phyloP scores from a whole-genome alignment of 2,113 vertebrate species.

The Rousettus leschenaultii region DNA sequence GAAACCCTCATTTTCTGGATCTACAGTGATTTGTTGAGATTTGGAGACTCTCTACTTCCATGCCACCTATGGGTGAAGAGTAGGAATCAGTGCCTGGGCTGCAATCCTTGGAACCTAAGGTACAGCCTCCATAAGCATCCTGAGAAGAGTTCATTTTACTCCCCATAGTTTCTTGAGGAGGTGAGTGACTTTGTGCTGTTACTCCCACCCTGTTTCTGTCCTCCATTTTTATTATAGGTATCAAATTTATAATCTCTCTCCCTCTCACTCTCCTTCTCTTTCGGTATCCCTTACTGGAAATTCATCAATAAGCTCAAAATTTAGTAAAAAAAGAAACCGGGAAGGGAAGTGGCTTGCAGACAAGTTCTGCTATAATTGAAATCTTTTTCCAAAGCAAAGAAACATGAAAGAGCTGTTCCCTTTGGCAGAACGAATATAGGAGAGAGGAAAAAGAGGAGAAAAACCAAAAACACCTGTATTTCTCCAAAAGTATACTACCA shows the following conservation, averaged over 20 bases:
- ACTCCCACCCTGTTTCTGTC: not conserved
- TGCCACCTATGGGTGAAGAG: not conserved
- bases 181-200: not conserved
- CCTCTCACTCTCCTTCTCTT: not conserved
- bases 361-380: not conserved
- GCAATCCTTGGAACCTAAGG: not conserved
- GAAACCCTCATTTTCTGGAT: not conserved
- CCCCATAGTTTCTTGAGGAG: not conserved
- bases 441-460: not conserved
- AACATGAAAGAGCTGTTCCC: not conserved
- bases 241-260: not conserved
- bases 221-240: not conserved
- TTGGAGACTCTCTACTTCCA: not conserved
- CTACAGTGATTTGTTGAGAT: not conserved
- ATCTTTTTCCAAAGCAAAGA: constrained; percentile 1
- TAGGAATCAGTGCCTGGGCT: not conserved
- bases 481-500: not conserved
- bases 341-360: not conserved
- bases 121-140: not conserved
- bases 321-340: not conserved
- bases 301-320: not conserved
- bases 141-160: not conserved
- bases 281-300: not conserved
- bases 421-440: not conserved
- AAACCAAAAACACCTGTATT: not conserved